Base-by-base conservation (phyloP, 2,888 invertebrate genomes). In the Deilephila porcellus region DNA sequence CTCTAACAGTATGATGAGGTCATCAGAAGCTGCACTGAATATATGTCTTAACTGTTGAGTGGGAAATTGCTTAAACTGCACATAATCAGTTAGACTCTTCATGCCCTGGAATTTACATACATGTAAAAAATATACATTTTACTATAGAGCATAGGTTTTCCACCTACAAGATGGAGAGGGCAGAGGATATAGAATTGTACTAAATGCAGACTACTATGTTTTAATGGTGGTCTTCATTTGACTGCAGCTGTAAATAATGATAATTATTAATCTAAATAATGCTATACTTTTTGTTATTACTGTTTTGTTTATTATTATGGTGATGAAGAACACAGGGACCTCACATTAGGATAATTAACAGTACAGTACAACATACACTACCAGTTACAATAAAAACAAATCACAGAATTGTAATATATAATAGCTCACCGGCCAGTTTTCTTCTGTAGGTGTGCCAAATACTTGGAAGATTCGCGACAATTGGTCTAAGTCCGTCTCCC, bases 401-500 rank as follows among this genome's bases (percentile, higher is more conserved):
- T 8, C n/a, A 60, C 19, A 56, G 5, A 25, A 52, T 59, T 32
- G 34, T 34, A 52, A 45, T 19, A n/a, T 45, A 62, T n/a, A 53
- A 32, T 56, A 76, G 89, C 94, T 92, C 87, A 97, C 97, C 11
- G 99, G 98, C 99, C 99, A 99, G 73, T 96, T 97, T 79, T 98
- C 97, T 83, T 98, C 98, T 29, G 96, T 97, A 0, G 99, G 99
- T 70, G 98, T 98, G 8, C 99, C 99, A 80, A 99, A 95, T 52
- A 98, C 98, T 92, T 97, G 97, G 91, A 99, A 99, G 84, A 99
- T 99, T 85, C 97, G 97, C 0, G 98, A 97, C 62, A 99, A 93
- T 88, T 99, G 99, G 93, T 99, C 99, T 73, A 99, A 94, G 91
- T 99, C 99, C 0, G 99, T 97, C 83, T 99, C 99, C 7, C 99